Evolutionary conservation across 2,888 invertebrate genomes (phyloP), one percentile per base, ranked within the genome.

Genomic region (Himalopsyche kuldschensis): DNA sequence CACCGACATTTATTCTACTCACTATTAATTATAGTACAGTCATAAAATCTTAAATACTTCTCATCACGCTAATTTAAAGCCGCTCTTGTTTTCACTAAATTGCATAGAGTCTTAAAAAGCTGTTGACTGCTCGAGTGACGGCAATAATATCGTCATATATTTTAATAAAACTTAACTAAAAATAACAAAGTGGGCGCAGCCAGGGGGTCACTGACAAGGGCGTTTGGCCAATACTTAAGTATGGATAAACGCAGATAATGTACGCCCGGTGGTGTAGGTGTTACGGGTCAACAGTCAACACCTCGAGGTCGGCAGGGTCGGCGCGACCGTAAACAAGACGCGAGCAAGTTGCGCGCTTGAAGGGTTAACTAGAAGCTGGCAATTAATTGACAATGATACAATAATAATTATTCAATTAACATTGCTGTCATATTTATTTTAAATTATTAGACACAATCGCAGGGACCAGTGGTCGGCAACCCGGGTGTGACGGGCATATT

Each of bases 141-240:
- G 2, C 15, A 15, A 41, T 41, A 3, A 15, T 41, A 15, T 15
- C 41, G 15, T 15, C 41, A 41, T 41, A 41, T 41, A 41, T 41
- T 15, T 15, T 15, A 15, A 41, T 15, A 41, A 41, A 15, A 15
- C 41, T 41, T 15, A 24, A 69, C 3, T 27, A 30, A 69, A 69
- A 69, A 4, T 63, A 27, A 3, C 30, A 27, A 27, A 69, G 30
- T 15, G 24, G 69, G 69, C 69, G 69, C 15, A 69, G 27, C 27
- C 15, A 69, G 27, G 75, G 79, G 82, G 82, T 82, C 82, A 82
- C 75, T 82, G 75, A 46, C 82, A 82, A 79, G 82, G 82, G 75
- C 32, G 82, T 31, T 48, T 48, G 79, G 82, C 75, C 78, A 69
- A 27, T 30, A 69, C 2, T 69, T 27, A 15, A 69, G 20, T 30